These are phyloP conservation scores for Lepisosteus oculatus DNA, from an alignment of 2,113 vertebrate genomes.

Conservation along the genomic window DNA sequence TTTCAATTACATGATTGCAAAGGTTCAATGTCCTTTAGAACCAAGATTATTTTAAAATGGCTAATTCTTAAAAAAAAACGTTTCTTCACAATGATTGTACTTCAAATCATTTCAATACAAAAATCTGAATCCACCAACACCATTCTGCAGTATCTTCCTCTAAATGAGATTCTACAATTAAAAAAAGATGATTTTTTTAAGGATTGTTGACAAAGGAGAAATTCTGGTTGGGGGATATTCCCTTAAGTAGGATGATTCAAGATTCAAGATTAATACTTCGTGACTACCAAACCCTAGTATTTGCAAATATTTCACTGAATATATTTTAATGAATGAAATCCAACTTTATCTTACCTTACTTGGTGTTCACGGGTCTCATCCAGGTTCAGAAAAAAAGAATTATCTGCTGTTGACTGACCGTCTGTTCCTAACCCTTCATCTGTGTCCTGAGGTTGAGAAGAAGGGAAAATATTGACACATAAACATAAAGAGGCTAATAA, in stretches of 20 bases:
- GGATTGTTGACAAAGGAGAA: neutral
- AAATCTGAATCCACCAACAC: too few species aligned
- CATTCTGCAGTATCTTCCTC: too few species aligned
- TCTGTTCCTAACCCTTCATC: constrained; percentile 23
- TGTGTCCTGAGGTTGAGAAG: constrained; percentile 5
- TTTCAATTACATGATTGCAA: too few species aligned
- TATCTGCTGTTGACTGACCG: constrained; percentile 8
- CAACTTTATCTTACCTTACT: constrained; percentile 35
- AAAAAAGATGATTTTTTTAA: neutral
- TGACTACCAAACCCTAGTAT: neutral
- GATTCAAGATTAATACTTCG: neutral
- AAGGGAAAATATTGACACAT: neutral
- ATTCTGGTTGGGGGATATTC: too few species aligned
- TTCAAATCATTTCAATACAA: too few species aligned
- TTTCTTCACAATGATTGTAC: too few species aligned
- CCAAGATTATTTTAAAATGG: too few species aligned
- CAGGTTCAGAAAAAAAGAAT: constrained; percentile 17
- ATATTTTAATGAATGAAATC: neutral
- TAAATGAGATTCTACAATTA: neutral
- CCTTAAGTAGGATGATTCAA: too few species aligned
- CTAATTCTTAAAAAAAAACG: too few species aligned
- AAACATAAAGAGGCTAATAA: neutral
- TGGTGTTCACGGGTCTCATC: constrained; percentile 30
- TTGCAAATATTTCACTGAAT: neutral
- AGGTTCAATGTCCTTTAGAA: too few species aligned